Evolutionary conservation across 2,888 invertebrate species (phyloP), one percentile per base, ranked within the genome.

Genomic region (Hypomecis punctinalis): DNA sequence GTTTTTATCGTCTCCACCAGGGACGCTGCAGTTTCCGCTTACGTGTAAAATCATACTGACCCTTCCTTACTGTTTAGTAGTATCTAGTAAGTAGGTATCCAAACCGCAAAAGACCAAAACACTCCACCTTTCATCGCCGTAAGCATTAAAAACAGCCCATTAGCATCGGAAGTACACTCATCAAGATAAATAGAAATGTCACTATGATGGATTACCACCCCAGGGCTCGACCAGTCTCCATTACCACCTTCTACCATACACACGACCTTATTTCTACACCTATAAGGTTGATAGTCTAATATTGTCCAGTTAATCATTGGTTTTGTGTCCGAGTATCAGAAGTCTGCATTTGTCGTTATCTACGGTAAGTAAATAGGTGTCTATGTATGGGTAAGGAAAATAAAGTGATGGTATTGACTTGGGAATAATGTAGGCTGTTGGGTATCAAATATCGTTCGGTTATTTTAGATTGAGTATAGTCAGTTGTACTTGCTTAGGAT

Each of bases 161-260:
- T 89, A 88, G 82, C 82, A 84, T 82, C 83, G 87, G 87, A 90
- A 89, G 89, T 88, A 85, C 79, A 74, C 86, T 90, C 86, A 90
- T 90, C 89, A 90, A 87, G 91, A 91, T 91, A 91, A 91, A 91
- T 91, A 91, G 89, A 90, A 90, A 86, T 78, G 90, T 89, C 90
- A 87, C 84, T 76, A 87, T 92, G 91, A 92, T 91, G 85, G 91
- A 92, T 92, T 84, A 85, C 83, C 77, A 79, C 81, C 84, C 78
- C 79, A 77, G 79, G 83, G 48, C 13, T 51, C 57, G 48, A 66
- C 67, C 37, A 67, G 5, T 33, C 58, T 47, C 80, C 66, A 66
- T 75, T 78, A 74, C 76, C 66, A 68, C 35, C 49, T 7, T 6
- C 7, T 23, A 42, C 7, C 45, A 36, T 43, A 9, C 7, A 13